Evolutionary conservation across 2,888 invertebrate genomes (phyloP).

Genomic region (Nymphalis urticae): DNA sequence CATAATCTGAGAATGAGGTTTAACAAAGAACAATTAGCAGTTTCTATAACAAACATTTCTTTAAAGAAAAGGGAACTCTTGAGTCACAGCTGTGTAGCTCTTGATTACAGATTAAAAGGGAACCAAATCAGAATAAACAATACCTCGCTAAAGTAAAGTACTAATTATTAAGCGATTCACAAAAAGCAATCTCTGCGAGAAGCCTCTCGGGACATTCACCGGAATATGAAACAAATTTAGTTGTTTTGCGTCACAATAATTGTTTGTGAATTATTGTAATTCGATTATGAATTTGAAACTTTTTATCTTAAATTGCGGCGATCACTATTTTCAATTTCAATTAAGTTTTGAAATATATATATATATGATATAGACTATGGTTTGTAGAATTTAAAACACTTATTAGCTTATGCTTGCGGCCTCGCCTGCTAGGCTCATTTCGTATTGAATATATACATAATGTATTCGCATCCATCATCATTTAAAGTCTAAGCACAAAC

Average conservation of each 20-base stretch:
- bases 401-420: no score
- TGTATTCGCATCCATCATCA: no score
- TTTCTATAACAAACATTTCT: slow-evolving; percentile 6
- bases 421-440: no score
- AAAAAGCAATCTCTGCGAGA: slow-evolving; percentile 15
- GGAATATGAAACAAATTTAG: slow-evolving; percentile 8
- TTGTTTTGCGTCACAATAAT: slow-evolving; percentile 5
- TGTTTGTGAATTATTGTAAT: slow-evolving; percentile 11
- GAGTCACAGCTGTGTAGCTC: slow-evolving; percentile 20
- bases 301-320: background rate
- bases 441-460: no score
- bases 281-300: slow-evolving; percentile 4
- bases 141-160: slow-evolving; percentile 17
- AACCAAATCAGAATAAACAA: slow-evolving; percentile 24
- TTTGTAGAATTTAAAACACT: background rate
- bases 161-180: slow-evolving; percentile 22
- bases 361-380: no score
- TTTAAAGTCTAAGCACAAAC: no score
- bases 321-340: background rate
- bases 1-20: background rate
- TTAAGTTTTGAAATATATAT: background rate
- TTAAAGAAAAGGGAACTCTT: slow-evolving; percentile 20
- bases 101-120: slow-evolving; percentile 29
- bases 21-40: background rate
- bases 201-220: slow-evolving; percentile 10